Percentiles rank a stretch among this genome's conserved stretches.
phyloP scores from a whole-genome alignment of 2,888 invertebrate genomes.

The Agriopis leucophaearia region DNA sequence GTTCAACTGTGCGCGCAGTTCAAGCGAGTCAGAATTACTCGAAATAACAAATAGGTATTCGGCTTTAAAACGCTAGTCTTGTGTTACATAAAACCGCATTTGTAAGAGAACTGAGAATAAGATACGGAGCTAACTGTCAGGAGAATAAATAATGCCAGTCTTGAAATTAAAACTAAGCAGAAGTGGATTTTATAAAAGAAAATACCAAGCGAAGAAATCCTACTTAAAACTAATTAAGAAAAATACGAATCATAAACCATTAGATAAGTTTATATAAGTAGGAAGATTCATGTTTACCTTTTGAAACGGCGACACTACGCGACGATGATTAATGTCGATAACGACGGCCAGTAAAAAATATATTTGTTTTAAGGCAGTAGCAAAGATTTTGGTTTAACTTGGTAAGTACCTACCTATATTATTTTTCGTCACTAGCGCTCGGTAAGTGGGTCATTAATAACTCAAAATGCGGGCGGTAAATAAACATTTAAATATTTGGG shows the following conservation, averaged over 20 bases:
- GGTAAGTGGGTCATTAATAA: no score
- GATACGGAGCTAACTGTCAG: slow-evolving; percentile 38
- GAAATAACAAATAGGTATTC: background rate
- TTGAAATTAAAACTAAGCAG: slow-evolving; percentile 38
- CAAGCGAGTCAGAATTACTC: background rate
- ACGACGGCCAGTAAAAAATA: background rate
- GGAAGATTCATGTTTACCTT: background rate
- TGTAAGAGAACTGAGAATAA: slow-evolving; percentile 25
- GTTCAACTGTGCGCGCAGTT: no score
- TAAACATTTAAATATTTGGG: no score
- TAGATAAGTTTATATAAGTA: background rate
- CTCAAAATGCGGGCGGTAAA: no score
- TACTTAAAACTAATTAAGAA: slow-evolving; percentile 13
- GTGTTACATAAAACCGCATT: slow-evolving; percentile 1
- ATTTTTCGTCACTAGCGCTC: no score
- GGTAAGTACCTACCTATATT: no score
- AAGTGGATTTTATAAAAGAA: slow-evolving; percentile 37
- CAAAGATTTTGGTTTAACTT: no score
- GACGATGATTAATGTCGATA: background rate
- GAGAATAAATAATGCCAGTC: slow-evolving; percentile 38
- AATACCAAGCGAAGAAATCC: slow-evolving; percentile 25
- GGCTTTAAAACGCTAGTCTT: slow-evolving; percentile 2
- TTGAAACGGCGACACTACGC: background rate
- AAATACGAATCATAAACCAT: slow-evolving; percentile 10
- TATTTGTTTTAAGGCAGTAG: no score